Percentiles rank a stretch among this genome's conserved stretches.
These are phyloP conservation scores for Mionectes macconnelli DNA, from an alignment of 2,113 vertebrate genomes.

Conservation along the genomic window DNA sequence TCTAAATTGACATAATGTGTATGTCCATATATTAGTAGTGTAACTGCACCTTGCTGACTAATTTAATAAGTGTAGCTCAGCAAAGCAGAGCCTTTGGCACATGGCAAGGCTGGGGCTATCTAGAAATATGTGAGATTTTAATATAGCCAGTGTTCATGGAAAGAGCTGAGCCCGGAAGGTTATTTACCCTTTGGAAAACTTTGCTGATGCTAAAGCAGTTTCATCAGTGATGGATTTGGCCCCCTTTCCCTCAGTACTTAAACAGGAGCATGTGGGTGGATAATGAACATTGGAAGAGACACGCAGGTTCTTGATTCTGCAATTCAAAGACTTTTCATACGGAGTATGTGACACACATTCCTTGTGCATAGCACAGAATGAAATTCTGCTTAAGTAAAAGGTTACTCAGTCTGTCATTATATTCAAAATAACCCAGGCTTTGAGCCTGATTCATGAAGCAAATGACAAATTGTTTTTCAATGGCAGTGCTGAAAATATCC, in stretches of 20 bases:
- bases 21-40: neutral
- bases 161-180: neutral
- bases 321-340: slow-evolving; percentile 36
- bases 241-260: neutral
- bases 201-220: neutral
- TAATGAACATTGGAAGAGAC: slow-evolving; percentile 45
- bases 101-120: neutral
- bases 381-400: slow-evolving; percentile 62
- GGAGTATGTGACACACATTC: slow-evolving; percentile 47
- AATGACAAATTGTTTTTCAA: slow-evolving; percentile 62
- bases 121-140: neutral
- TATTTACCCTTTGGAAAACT: slow-evolving; percentile 15
- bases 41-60: neutral
- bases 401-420: slow-evolving; percentile 60
- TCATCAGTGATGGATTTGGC: slow-evolving; percentile 13
- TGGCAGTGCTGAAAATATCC: slow-evolving; percentile 60
- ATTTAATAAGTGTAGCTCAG: neutral
- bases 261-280: slow-evolving; percentile 43
- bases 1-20: neutral
- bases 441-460: slow-evolving; percentile 61
- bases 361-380: slow-evolving; percentile 28
- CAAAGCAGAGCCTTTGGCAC: neutral
- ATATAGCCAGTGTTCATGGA: neutral
- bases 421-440: slow-evolving; percentile 61
- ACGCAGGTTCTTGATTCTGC: slow-evolving; percentile 18